Percentiles rank a stretch among this genome's conserved stretches.
Evolutionary conservation across 2,797 vertebrate genomes (phyloP).

Genomic region (Capromys pilorides): DNA sequence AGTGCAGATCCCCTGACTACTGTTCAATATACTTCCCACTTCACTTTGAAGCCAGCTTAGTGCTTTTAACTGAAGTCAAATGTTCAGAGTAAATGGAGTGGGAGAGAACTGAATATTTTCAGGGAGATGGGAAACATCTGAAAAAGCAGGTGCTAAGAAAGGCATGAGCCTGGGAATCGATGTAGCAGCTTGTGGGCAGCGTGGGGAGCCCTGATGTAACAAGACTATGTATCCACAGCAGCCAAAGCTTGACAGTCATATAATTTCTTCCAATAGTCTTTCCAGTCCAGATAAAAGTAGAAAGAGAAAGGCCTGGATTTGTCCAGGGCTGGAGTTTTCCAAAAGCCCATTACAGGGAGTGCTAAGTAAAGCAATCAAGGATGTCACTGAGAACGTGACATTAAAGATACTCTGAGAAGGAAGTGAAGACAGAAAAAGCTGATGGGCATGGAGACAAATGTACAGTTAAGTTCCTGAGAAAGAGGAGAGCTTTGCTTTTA

Average conservation of each 20-base stretch:
- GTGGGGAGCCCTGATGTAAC: not conserved
- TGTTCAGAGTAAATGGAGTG: not conserved
- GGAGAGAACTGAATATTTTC: not conserved
- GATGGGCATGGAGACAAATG: not conserved
- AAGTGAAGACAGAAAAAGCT: not conserved
- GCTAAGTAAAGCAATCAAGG: not conserved
- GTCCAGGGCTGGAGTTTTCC: not conserved
- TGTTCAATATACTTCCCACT: not conserved
- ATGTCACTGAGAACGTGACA: not conserved
- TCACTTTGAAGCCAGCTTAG: not conserved
- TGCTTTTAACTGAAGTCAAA: slow-evolving; percentile 51
- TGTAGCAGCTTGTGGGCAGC: not conserved
- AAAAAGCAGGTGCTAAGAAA: not conserved
- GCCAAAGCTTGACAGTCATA: not conserved
- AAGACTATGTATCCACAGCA: not conserved
- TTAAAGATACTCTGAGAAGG: not conserved
- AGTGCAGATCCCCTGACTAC: not conserved
- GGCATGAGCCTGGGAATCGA: not conserved
- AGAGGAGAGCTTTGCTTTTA: not conserved
- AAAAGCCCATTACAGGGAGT: not conserved
- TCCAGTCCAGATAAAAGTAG: not conserved
- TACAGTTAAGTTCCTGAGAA: not conserved
- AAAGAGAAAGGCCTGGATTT: not conserved
- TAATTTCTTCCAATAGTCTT: not conserved
- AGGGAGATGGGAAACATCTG: not conserved